Conservation (phyloP, 2,113 vertebrate species). For the Cichladusa arquata region DNA sequence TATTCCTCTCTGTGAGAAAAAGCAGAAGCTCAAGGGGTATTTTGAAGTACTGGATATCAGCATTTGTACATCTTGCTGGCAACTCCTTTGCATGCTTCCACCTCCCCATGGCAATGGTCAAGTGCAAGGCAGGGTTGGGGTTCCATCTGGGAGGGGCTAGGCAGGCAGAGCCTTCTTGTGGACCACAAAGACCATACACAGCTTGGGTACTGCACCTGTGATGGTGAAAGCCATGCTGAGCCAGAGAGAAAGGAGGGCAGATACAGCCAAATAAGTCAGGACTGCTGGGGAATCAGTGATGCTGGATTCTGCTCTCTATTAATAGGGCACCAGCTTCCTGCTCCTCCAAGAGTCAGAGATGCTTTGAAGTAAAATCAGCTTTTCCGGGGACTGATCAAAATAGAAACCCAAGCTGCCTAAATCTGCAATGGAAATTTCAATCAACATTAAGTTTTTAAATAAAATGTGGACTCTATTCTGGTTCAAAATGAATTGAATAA, state of each 20-base stretch:
- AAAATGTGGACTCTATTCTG: conserved; percentile 66
- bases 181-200: fast-evolving
- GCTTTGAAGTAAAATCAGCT: conserved; percentile 74
- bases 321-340: conserved; percentile 70
- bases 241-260: not conserved
- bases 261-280: not conserved
- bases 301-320: conserved; percentile 61
- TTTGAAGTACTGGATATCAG: not conserved
- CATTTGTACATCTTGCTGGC: not conserved
- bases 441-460: conserved; percentile 73
- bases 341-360: conserved; percentile 59
- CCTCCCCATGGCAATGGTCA: not conserved
- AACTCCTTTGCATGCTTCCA: not conserved
- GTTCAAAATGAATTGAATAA: conserved; percentile 69
- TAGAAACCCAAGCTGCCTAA: conserved; percentile 74
- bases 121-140: not conserved
- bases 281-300: not conserved
- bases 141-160: not conserved
- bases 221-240: not conserved
- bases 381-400: conserved; percentile 74
- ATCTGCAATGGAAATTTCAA: conserved; percentile 77
- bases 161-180: not conserved
- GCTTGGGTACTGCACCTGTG: not conserved
- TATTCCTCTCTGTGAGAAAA: not conserved
- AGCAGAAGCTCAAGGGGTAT: not conserved